Evolutionary conservation across 2,888 invertebrate species (phyloP), one percentile per base, ranked within the genome.

Genomic region (Eupsilia transversa): DNA sequence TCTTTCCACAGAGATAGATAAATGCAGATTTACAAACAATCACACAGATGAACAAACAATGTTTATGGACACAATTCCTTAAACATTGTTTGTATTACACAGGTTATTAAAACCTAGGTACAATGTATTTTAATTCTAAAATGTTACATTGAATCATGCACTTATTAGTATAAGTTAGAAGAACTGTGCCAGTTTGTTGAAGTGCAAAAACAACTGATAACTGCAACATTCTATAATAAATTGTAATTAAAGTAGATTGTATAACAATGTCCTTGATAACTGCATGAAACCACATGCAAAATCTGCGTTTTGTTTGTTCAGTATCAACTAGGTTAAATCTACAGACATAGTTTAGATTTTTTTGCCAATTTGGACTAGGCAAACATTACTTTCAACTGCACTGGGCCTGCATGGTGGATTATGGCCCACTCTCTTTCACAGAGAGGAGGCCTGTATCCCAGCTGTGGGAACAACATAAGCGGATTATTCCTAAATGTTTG

Each of bases 301-400:
- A 52, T 63, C 65, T 75, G 75, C 30, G n/a, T 30, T 23, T 9
- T 83, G 52, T 72, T 57, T 75, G 54, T 54, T 52, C 10, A 61
- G 23, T 59, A 54, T 20, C 3, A 82, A 75, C 49, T 75, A 72
- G 80, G 68, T 82, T 43, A 81, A 43, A 73, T 74, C 14, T 41
- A 74, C 57, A 64, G n/a, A 71, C 64, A 67, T 57, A 49, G n/a
- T 72, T 56, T 60, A 49, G 20, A 27, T 71, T 59, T 69, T 70
- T 78, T 61, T n/a, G n/a, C 69, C 56, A 57, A 63, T 69, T 63
- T 59, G 23, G 54, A 63, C 41, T 54, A 63, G 3, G n/a, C 33
- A 74, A 69, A 78, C 27, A 70, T 52, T 60, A 14, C 23, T 27
- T 43, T 2, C 14, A 17, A 12, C 27, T 0, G 27, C 54, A 27